phyloP scores from a whole-genome alignment of 2,113 vertebrate species.

The Axis porcinus region DNA sequence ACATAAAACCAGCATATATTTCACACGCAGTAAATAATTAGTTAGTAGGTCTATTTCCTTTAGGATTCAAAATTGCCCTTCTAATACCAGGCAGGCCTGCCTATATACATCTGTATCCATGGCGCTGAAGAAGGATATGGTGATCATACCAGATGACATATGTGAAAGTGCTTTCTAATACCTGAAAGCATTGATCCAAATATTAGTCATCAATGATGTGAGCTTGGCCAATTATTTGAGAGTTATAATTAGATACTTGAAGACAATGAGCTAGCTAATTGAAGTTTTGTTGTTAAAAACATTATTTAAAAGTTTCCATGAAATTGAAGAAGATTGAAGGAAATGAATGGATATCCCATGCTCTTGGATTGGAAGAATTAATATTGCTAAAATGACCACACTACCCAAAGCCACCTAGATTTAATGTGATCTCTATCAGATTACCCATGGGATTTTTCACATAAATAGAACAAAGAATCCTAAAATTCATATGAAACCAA shows the following conservation, averaged over 20 bases:
- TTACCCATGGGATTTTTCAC: background rate
- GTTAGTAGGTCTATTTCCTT: background rate
- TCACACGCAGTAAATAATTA: background rate
- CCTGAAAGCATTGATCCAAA: background rate
- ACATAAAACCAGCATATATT: background rate
- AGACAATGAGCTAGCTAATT: background rate
- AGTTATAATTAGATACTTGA: conserved; percentile 10
- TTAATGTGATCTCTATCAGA: background rate
- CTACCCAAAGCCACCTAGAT: background rate
- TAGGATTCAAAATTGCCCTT: background rate
- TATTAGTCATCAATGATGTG: background rate
- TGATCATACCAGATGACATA: background rate
- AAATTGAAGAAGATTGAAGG: background rate
- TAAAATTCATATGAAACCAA: background rate
- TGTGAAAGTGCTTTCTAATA: background rate
- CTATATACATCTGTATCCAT: background rate
- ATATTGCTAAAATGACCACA: background rate
- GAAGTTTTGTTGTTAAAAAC: conserved; percentile 1
- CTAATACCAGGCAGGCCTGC: background rate
- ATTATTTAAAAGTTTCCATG: background rate
- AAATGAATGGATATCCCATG: background rate
- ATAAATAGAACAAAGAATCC: background rate
- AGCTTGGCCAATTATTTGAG: background rate
- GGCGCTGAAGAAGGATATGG: background rate
- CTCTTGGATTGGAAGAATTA: background rate